phyloP scores from a whole-genome alignment of 1,140 invertebrate species.

The Gryllus bimaculatus region DNA sequence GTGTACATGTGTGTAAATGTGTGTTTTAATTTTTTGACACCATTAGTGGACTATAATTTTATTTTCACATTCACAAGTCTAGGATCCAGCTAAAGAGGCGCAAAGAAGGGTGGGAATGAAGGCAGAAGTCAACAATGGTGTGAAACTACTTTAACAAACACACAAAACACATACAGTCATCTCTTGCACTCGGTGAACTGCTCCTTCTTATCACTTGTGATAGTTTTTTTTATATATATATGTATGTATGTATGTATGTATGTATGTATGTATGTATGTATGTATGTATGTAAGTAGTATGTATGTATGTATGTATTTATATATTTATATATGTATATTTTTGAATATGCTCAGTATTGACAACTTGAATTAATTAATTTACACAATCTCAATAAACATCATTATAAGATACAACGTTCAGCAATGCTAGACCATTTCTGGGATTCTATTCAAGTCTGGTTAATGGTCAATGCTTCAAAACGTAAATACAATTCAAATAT shows the following conservation, averaged over 20 bases:
- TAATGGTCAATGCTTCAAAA: neutral
- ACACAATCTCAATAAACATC: neutral
- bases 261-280: neutral
- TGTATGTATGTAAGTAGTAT: neutral
- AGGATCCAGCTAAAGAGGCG: neutral
- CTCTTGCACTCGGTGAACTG: neutral
- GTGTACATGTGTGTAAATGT: constrained; percentile 1
- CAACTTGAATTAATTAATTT: constrained; percentile 1
- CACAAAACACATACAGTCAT: neutral
- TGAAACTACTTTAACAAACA: neutral
- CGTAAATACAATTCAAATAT: no score
- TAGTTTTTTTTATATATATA: neutral
- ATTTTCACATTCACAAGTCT: constrained; percentile 1
- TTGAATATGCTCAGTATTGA: neutral
- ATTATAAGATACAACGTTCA: neutral
- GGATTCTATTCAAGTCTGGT: neutral
- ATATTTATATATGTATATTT: constrained; percentile 6
- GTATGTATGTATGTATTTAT: neutral
- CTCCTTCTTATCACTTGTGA: neutral
- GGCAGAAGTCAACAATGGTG: neutral
- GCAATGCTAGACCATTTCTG: neutral
- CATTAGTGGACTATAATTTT: neutral
- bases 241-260: neutral
- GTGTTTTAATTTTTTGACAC: neutral
- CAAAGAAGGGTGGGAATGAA: neutral